These are phyloP conservation scores for Zaprionus gabonicus DNA, from an alignment of 1,140 invertebrate genomes.

Conservation along the genomic window DNA sequence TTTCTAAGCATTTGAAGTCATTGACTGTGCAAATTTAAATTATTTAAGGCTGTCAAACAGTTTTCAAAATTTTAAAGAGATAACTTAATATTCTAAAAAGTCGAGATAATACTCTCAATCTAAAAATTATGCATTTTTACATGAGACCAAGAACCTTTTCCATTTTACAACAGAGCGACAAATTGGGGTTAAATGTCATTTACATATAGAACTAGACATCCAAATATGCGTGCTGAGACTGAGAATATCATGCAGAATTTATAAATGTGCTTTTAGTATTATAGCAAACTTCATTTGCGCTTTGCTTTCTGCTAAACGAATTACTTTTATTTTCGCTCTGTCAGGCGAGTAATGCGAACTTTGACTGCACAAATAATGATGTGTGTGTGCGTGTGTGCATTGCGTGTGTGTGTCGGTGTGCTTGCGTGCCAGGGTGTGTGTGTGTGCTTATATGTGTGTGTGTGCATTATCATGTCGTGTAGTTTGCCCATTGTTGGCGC, in stretches of 20 bases:
- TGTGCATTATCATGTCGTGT: constrained; percentile 24
- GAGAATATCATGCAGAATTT: constrained; percentile 4
- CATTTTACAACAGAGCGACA: neutral
- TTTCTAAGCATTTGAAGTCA: too few species aligned
- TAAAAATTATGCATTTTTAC: neutral
- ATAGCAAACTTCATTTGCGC: constrained; percentile 20
- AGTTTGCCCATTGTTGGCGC: constrained; percentile 31
- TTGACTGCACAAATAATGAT: constrained; percentile 56
- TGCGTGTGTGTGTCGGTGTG: neutral
- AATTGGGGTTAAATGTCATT: neutral
- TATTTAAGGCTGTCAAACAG: too few species aligned
- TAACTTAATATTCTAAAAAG: neutral
- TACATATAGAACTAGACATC: neutral
- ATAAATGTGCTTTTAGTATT: constrained; percentile 7
- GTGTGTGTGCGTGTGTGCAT: constrained; percentile 21
- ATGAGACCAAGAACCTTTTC: neutral
- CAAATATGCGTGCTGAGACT: neutral
- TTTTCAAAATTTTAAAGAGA: neutral
- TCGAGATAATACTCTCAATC: neutral
- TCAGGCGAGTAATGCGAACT: constrained; percentile 63
- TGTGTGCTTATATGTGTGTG: neutral
- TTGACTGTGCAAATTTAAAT: too few species aligned
- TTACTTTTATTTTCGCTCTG: constrained; percentile 48
- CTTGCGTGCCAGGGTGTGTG: constrained; percentile 7
- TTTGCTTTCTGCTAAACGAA: constrained; percentile 44